Evolutionary conservation across 2,888 invertebrate genomes (phyloP), one percentile per base, ranked within the genome.

Genomic region (Philereme vetulata): DNA sequence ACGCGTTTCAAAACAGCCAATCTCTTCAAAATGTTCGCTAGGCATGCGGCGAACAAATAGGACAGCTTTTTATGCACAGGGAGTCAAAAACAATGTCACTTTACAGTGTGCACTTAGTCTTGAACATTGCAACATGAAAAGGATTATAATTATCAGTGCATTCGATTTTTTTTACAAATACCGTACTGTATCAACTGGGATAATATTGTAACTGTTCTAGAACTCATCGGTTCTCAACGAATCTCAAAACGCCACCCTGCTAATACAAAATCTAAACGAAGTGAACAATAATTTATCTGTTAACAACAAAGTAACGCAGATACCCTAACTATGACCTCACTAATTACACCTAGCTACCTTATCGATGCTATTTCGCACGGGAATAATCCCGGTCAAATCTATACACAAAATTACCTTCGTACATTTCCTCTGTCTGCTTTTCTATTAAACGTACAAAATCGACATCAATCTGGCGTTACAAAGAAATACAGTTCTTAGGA

Each of bases 321-420:
- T 76, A 78, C 73, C 79, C 76, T 81, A 82, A 72, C 79, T 82
- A 85, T 80, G 78, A 78, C 78, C 78, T 77, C 80, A 80, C 85
- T 87, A 83, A 84, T 83, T 80, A 83, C 72, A 71, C 84, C 86
- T 88, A 88, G 79, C 86, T 88, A 88, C 77, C 80, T 84, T 84
- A 87, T 74, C 76, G 80, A 80, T 76, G 76, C 80, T 77, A 77
- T 77, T 76, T 78, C 75, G 72, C 71, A 60, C 70, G 72, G 80
- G 64, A 65, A 60, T 43, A 42, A 40, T 73, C 72, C 70, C 74
- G 65, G 69, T 68, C 72, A 72, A 72, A 71, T 73, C 74, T 76
- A 71, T 76, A 76, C 74, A 77, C 63, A 74, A 58, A n/a, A 6
- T 10, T 36, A 36, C 8, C 8, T 50, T 51, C 62, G 63, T 65